These are phyloP conservation scores for Morone saxatilis DNA, from an alignment of 2,113 vertebrate genomes.

Conservation along the genomic window DNA sequence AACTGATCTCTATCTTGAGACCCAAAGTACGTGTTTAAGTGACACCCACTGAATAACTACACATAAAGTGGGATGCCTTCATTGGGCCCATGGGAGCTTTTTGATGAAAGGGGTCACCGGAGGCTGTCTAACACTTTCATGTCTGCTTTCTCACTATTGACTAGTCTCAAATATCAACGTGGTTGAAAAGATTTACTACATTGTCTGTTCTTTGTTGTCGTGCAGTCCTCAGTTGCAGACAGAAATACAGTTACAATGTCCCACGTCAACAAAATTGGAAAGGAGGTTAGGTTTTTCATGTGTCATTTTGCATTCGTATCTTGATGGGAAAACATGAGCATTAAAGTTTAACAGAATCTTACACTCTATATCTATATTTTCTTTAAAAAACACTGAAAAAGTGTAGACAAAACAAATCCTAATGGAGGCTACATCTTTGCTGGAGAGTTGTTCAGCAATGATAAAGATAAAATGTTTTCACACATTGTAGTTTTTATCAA, in stretches of 20 bases:
- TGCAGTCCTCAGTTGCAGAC: neutral
- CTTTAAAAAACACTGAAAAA: too few species aligned
- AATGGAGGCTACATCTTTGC: neutral
- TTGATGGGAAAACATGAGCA: neutral
- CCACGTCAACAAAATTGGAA: neutral
- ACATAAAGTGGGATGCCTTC: constrained; percentile 6
- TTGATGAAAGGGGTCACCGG: constrained; percentile 6
- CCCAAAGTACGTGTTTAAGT: constrained; percentile 31
- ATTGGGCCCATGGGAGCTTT: constrained; percentile 33
- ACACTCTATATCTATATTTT: neutral
- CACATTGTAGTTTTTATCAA: too few species aligned
- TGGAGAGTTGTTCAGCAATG: neutral
- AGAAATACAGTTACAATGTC: neutral
- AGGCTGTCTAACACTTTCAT: constrained; percentile 30
- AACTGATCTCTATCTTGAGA: constrained; percentile 16
- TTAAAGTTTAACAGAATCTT: neutral
- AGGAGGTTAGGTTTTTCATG: neutral
- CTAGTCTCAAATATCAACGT: constrained; percentile 17
- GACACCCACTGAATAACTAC: constrained; percentile 18
- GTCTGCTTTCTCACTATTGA: constrained; percentile 8
- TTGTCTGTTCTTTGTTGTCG: neutral
- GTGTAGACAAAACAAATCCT: neutral
- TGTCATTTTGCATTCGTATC: neutral
- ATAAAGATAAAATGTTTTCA: too few species aligned
- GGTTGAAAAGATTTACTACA: constrained; percentile 1